Percentiles rank a stretch among this genome's conserved stretches.
Evolutionary conservation across 2,797 vertebrate species (phyloP).

Genomic region (Helostoma temminkii): DNA sequence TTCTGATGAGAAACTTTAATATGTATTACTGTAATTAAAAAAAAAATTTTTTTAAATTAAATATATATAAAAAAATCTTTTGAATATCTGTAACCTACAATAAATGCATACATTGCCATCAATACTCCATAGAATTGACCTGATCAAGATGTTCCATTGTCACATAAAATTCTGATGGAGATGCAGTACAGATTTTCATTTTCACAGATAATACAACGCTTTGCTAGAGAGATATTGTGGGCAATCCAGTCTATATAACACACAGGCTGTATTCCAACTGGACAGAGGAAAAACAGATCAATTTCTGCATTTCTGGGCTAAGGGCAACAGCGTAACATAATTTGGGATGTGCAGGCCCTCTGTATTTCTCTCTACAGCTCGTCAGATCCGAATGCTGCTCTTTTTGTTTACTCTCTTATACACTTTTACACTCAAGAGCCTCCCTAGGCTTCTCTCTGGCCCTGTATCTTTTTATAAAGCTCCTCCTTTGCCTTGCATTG

Average conservation of each 20-base stretch:
- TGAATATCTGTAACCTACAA: not conserved
- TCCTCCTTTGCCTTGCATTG: conserved; percentile 6
- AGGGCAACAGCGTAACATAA: conserved; percentile 64
- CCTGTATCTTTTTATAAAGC: conserved; percentile 29
- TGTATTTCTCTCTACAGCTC: conserved; percentile 50
- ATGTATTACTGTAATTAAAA: too few relatives aligned
- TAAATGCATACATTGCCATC: not conserved
- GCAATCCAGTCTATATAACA: conserved; percentile 7
- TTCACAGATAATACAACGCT: conserved; percentile 30
- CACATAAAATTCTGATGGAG: conserved; percentile 18
- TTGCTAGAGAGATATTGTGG: conserved; percentile 21
- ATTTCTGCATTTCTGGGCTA: conserved; percentile 66
- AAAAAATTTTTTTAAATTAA: too few relatives aligned
- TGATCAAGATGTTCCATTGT: conserved; percentile 30
- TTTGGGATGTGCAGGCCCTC: conserved; percentile 57
- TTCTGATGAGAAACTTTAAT: too few relatives aligned
- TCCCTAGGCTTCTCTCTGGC: conserved; percentile 29
- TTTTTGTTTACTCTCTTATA: too few relatives aligned
- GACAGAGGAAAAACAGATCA: conserved; percentile 52
- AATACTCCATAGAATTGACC: not conserved
- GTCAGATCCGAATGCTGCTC: conserved; percentile 43
- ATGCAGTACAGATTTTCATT: conserved; percentile 27
- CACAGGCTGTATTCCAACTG: conserved; percentile 35
- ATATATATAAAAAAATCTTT: too few relatives aligned
- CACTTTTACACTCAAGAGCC: conserved; percentile 16